phyloP scores from a whole-genome alignment of 1,140 invertebrate genomes.

The Tyrophagus putrescentiae region DNA sequence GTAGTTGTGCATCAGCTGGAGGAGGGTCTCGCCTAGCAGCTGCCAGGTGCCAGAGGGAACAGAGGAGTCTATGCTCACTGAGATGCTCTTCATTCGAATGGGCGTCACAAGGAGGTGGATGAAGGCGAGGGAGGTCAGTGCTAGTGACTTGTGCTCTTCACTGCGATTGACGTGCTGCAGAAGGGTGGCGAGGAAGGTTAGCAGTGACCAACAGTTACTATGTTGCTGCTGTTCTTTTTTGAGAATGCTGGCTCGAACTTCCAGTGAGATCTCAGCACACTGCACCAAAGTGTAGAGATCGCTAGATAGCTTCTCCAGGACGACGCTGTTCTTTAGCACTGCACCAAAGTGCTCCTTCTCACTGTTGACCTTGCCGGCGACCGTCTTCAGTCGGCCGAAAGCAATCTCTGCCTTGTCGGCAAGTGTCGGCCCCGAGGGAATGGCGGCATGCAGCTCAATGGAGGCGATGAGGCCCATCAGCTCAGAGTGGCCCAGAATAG shows the following conservation, averaged over 20 bases:
- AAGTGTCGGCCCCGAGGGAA: not conserved
- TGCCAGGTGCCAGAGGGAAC: not conserved
- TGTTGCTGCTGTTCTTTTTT: no score
- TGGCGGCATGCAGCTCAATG: not conserved
- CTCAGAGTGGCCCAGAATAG: no score
- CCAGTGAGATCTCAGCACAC: not conserved
- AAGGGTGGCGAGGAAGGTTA: not conserved
- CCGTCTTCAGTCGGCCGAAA: not conserved
- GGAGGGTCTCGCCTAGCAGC: not conserved
- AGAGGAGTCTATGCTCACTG: not conserved
- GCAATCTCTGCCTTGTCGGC: not conserved
- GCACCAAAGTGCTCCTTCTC: not conserved
- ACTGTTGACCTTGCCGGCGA: not conserved
- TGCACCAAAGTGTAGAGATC: not conserved
- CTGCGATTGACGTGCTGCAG: not conserved
- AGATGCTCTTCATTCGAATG: not conserved
- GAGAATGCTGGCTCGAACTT: not conserved
- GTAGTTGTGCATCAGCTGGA: slow-evolving; percentile 7
- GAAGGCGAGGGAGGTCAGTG: not conserved
- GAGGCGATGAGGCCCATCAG: not conserved
- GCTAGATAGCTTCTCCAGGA: not conserved
- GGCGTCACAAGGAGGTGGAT: not conserved
- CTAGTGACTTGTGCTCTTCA: slow-evolving; percentile 8
- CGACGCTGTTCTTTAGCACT: not conserved
- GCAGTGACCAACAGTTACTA: not conserved